Base-by-base conservation (phyloP, 2,888 invertebrate species). In the Synergus laeviventris region DNA sequence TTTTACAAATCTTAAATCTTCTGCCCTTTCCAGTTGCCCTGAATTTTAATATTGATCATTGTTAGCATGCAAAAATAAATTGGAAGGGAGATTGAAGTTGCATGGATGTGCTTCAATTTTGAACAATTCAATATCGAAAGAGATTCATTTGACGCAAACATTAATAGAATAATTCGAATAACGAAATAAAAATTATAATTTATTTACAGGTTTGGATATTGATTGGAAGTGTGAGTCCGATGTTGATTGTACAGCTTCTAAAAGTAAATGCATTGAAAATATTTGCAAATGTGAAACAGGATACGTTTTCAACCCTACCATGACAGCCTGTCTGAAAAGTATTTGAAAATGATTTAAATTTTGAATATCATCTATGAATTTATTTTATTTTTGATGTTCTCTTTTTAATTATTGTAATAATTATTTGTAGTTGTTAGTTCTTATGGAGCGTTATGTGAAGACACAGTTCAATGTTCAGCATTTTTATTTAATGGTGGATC, bases 241-340 rank as follows among this genome's bases (percentile, higher is more conserved):
- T 7, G 24, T 21, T 12, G 76, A 79, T 16, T 88, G 87, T 74
- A 76, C 77, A 5, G 75, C 77, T 5, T 61, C n/a, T 5, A 73
- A 76, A n/a, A 85, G 82, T 56, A 38, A 24, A 31, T 89, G 88
- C 59, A 31, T 62, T 1, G n/a, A 81, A n/a, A n/a, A 59, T 0
- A 49, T 36, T 4, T 88, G 87, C 62, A 74, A 81, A 42, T 89
- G 88, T 49, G 38, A 21, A 5, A 0, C 49, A 18, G 86, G 83
- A 16, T 84, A 82, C 31, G 61, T 84, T 73, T 82, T 78, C 21
- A 85, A 83, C 42, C 78, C 79, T 59, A 78, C 80, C 4, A 78
- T 84, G 79, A 87, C 86, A 1, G 66, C 78, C 11, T 89, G 89
- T 16, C 61, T 88, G 7, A 80, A 77, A 83, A 80, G 87, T 88